A percentile compares a stretch with the other conserved stretches of the same genome.
phyloP scores from a whole-genome alignment of 2,113 vertebrate genomes.

The Aspidoscelis tigris region DNA sequence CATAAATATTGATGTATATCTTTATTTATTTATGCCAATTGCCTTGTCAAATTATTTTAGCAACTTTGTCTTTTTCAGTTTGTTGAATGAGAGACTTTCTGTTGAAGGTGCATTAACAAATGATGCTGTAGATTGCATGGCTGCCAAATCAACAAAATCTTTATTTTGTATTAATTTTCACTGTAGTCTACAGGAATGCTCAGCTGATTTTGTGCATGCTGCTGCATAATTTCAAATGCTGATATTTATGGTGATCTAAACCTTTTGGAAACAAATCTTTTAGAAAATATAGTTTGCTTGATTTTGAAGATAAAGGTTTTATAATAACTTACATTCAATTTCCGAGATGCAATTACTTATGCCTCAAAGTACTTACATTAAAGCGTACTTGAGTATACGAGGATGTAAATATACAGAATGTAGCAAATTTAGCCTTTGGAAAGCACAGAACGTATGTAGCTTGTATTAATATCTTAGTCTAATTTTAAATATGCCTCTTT shows the following conservation, averaged over 20 bases:
- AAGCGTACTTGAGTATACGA: neutral
- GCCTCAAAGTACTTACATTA: constrained; percentile 7
- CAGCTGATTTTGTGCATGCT: neutral
- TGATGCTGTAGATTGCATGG: constrained; percentile 45
- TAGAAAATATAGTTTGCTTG: constrained; percentile 46
- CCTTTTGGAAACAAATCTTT: constrained; percentile 62
- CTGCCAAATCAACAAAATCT: constrained; percentile 35
- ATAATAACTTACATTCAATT: neutral
- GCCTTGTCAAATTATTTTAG: constrained; percentile 42
- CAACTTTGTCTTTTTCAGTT: constrained; percentile 41
- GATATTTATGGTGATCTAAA: constrained; percentile 48
- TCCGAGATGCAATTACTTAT: neutral
- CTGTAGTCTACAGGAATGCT: neutral
- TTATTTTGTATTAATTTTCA: constrained; percentile 33
- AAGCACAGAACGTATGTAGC: neutral
- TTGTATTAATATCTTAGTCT: constrained; percentile 21
- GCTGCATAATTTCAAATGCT: constrained; percentile 43
- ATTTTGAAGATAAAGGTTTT: neutral
- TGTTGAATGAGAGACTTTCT: constrained; percentile 41
- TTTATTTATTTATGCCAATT: constrained; percentile 55
- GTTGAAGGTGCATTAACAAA: constrained; percentile 56
- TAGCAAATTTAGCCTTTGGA: neutral
- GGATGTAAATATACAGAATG: neutral
- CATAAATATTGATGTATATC: constrained; percentile 55
- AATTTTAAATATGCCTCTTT: neutral